A percentile compares a stretch with the other conserved stretches of the same genome.
phyloP scores from a whole-genome alignment of 92 coral and sea anemone genomes.

The Montipora capitata region DNA sequence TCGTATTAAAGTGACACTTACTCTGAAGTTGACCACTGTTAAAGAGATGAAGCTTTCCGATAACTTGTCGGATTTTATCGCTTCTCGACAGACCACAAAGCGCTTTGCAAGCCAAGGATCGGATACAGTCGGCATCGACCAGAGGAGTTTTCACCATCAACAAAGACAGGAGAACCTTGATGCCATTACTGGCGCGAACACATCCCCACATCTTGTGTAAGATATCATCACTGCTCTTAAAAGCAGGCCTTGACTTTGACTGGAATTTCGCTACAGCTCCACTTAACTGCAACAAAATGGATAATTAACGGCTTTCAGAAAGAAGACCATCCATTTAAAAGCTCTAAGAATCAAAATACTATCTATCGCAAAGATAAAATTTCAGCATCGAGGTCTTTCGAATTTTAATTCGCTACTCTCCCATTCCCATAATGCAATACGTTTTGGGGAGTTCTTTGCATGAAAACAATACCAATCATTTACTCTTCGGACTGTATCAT shows the following conservation, averaged over 20 bases:
- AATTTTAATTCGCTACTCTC: not conserved
- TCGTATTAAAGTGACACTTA: constrained; percentile 47
- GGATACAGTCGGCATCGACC: constrained; percentile 94
- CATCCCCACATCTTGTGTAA: constrained; percentile 89
- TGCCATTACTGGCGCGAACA: constrained; percentile 95
- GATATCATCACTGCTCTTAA: constrained; percentile 63
- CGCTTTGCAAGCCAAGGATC: constrained; percentile 97
- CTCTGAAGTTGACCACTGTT: constrained; percentile 98
- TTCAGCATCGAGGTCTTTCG: no score
- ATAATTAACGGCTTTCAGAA: no score
- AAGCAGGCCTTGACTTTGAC: constrained; percentile 52
- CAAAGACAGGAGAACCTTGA: constrained; percentile 88
- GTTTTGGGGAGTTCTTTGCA: no score
- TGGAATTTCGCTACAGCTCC: constrained; percentile 63
- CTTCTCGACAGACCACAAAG: constrained; percentile 94
- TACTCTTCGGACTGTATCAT: no score
- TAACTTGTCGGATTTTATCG: constrained; percentile 94
- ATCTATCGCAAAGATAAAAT: no score
- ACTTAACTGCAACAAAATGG: constrained; percentile 25
- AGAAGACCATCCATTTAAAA: no score
- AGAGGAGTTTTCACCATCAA: constrained; percentile 95
- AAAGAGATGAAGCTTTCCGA: constrained; percentile 93
- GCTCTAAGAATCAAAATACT: no score
- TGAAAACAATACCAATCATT: no score
- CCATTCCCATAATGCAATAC: no score